Evolutionary conservation across 2,888 invertebrate genomes (phyloP).

Genomic region (Marronus borbonicus): DNA sequence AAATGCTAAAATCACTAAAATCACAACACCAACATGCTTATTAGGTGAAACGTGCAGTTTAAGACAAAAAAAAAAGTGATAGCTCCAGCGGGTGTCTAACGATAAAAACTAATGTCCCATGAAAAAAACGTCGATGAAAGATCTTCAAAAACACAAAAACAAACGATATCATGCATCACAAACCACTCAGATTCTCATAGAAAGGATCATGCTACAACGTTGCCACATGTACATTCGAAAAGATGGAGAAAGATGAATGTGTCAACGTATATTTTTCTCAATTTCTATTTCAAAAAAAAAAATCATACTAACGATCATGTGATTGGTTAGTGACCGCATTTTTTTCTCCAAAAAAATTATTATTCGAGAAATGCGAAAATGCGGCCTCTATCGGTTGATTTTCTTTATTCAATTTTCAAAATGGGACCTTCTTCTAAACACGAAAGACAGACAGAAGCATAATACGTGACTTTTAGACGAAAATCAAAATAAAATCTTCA

Average conservation of each 20-base stretch:
- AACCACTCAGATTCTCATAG: not conserved
- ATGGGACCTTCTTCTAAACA: slow-evolving; percentile 38
- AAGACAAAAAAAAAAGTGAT: not conserved
- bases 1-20: not conserved
- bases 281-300: too few relatives aligned
- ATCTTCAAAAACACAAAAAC: not conserved
- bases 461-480: slow-evolving; percentile 24
- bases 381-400: not conserved
- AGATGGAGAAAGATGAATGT: slow-evolving; percentile 10
- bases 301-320: not conserved
- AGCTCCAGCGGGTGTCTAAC: slow-evolving; percentile 8
- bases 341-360: not conserved
- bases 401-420: not conserved
- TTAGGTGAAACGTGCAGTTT: not conserved
- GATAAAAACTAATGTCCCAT: not conserved
- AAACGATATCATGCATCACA: slow-evolving; percentile 12
- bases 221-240: slow-evolving; percentile 22
- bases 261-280: not conserved
- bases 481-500: slow-evolving; percentile 27
- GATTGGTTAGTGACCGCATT: not conserved
- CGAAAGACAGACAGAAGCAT: slow-evolving; percentile 45
- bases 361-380: not conserved
- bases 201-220: slow-evolving; percentile 27
- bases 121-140: not conserved
- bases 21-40: not conserved